Evolutionary conservation across 35 echinoderm and acorn worm species (phyloP).

Genomic region (Anneissia japonica): DNA sequence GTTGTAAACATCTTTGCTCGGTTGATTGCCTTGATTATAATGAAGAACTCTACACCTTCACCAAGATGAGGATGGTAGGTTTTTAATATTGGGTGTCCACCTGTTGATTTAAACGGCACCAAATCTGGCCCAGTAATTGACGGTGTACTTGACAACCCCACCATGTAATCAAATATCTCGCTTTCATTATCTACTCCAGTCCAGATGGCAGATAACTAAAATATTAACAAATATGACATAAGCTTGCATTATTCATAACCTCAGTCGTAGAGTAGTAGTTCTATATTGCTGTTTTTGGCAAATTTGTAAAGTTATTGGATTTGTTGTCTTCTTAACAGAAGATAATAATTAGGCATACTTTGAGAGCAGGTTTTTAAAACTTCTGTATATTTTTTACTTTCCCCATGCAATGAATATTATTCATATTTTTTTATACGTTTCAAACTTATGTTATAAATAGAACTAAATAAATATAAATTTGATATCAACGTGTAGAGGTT

Average conservation of each 20-base stretch:
- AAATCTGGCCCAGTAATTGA: conserved; percentile 13
- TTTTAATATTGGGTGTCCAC: conserved; percentile 2
- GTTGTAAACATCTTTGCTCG: conserved; percentile 22
- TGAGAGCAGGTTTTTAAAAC: not conserved
- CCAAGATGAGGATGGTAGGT: conserved; percentile 41
- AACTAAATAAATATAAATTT: no score
- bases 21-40: conserved; percentile 30
- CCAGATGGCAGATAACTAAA: conserved; percentile 21
- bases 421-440: no score
- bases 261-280: not conserved
- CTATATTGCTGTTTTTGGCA: not conserved
- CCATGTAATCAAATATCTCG: conserved; percentile 24
- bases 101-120: conserved; percentile 16
- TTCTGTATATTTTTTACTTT: no score
- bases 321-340: no score
- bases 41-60: conserved; percentile 14
- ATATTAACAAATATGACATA: not conserved
- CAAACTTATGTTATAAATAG: no score
- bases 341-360: not conserved
- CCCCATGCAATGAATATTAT: not conserved
- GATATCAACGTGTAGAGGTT: no score
- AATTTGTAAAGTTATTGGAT: no score
- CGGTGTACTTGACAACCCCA: conserved; percentile 21
- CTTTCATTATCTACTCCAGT: conserved; percentile 9
- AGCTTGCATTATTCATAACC: not conserved